Evolutionary conservation across 2,113 vertebrate species (phyloP), one percentile per base, ranked within the genome.

Genomic region (Isichthys henryi): DNA sequence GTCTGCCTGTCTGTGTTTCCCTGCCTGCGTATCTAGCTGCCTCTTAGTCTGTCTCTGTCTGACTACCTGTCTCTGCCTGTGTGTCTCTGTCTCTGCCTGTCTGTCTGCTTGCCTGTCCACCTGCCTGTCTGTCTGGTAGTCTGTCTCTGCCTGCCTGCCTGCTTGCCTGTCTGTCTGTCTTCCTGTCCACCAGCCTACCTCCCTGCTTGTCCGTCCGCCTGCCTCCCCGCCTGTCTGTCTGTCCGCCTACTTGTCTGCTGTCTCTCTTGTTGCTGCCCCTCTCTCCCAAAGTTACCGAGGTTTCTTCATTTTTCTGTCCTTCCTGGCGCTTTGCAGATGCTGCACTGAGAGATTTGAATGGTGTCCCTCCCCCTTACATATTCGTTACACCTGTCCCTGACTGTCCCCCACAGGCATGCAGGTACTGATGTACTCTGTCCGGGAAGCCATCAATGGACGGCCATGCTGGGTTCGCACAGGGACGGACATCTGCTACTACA

Each of bases 401-500:
- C 39, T 53, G 52, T 27, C 88, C 88, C 92, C 92, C 86, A 56
- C 92, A 99, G 98, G 98, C 93, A 99, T 99, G 98, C 98, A 99
- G 87, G 97, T 96, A 46, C 94, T 99, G 83, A 99, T 99, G 98
- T 99, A 99, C 93, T 99, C 98, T 0, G 97, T 99, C 89, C 97
- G 98, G 93, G 98, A 99, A 91, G 98, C 98, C 15, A 96, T 99
- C 91, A 93, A 92, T 80, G 97, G 97, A 90, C 96, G 94, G 39
- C 98, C 98, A 0, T 95, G 92, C 91, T 99, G 98, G 98, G 96
- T 96, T 92, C 97, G 98, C 91, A 96, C 96, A 90, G 98, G 98
- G 89, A 95, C 95, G 80, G 98, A 99, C 93, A 98, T 99, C 95
- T 99, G 98, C 95, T 99, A 99, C 92, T 99, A 99, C 95, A 99